Evolutionary conservation across 1,140 invertebrate genomes (phyloP).

Genomic region (Camponotus floridanus): DNA sequence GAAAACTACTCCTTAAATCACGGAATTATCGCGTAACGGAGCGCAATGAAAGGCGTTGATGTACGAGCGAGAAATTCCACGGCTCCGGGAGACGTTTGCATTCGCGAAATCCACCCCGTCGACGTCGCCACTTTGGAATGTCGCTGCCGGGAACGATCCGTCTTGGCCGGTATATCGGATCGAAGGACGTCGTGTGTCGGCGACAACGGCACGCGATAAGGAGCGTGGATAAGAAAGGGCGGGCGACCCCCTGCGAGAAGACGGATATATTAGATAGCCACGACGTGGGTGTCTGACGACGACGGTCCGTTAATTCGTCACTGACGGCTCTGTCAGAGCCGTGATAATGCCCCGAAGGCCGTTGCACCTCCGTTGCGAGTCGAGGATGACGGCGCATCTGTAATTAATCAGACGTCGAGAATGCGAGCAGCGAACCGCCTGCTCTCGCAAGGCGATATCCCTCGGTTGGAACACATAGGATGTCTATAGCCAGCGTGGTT

Average conservation of each 20-base stretch:
- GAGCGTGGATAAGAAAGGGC: constrained; percentile 42
- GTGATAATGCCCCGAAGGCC: constrained; percentile 63
- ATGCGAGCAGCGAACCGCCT: constrained; percentile 39
- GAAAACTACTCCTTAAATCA: constrained; percentile 41
- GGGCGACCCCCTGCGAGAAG: neutral
- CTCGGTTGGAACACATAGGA: constrained; percentile 12
- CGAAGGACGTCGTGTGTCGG: constrained; percentile 10
- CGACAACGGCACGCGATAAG: constrained; percentile 28
- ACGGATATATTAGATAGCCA: constrained; percentile 41
- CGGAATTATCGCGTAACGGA: constrained; percentile 26
- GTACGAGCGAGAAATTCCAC: constrained; percentile 29
- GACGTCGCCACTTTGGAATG: constrained; percentile 12
- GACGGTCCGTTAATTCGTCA: constrained; percentile 69
- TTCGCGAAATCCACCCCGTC: neutral
- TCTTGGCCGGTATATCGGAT: constrained; percentile 52
- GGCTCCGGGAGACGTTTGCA: constrained; percentile 23
- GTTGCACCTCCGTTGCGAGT: constrained; percentile 41
- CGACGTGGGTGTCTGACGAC: constrained; percentile 14
- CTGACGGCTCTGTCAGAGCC: constrained; percentile 64
- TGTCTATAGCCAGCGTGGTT: constrained; percentile 63
- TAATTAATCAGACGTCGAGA: constrained; percentile 79
- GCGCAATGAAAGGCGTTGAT: constrained; percentile 29
- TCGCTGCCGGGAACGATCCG: constrained; percentile 36
- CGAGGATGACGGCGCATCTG: constrained; percentile 72
- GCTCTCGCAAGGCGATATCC: constrained; percentile 8